Evolutionary conservation across 2,888 invertebrate genomes (phyloP).

Genomic region (Saturnia pavonia): DNA sequence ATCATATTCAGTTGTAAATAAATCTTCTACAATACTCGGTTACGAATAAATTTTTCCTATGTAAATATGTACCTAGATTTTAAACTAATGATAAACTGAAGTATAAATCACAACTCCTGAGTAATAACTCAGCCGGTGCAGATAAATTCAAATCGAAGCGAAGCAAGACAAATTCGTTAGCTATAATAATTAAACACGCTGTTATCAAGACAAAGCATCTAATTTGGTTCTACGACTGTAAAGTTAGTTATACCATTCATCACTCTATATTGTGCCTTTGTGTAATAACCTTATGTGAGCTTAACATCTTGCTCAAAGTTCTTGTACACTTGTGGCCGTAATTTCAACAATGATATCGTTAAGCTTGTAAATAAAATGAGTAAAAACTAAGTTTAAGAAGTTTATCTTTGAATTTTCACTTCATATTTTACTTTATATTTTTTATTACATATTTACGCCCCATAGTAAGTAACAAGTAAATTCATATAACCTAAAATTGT

Average conservation of each 20-base stretch:
- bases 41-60: too few relatives aligned
- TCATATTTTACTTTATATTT: too few relatives aligned
- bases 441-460: background rate
- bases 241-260: slow-evolving; percentile 11
- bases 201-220: slow-evolving; percentile 13
- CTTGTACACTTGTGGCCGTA: background rate
- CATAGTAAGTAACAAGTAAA: background rate
- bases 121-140: slow-evolving; percentile 11
- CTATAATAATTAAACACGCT: slow-evolving; percentile 13
- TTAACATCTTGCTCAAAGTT: slow-evolving; percentile 3
- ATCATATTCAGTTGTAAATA: background rate
- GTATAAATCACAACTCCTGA: slow-evolving; percentile 9
- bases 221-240: background rate
- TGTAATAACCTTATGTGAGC: background rate
- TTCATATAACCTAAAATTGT: background rate
- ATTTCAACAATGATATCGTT: slow-evolving; percentile 1
- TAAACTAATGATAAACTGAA: background rate
- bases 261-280: slow-evolving; percentile 2
- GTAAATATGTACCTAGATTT: background rate
- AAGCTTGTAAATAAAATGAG: background rate
- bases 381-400: too few relatives aligned
- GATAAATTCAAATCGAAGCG: slow-evolving; percentile 8
- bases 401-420: too few relatives aligned
- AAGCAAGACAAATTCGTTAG: slow-evolving; percentile 13
- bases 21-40: background rate